A percentile compares a stretch with the other conserved stretches of the same genome.
Conservation (phyloP, 2,888 invertebrate species). For the Odontomyia ornata region DNA sequence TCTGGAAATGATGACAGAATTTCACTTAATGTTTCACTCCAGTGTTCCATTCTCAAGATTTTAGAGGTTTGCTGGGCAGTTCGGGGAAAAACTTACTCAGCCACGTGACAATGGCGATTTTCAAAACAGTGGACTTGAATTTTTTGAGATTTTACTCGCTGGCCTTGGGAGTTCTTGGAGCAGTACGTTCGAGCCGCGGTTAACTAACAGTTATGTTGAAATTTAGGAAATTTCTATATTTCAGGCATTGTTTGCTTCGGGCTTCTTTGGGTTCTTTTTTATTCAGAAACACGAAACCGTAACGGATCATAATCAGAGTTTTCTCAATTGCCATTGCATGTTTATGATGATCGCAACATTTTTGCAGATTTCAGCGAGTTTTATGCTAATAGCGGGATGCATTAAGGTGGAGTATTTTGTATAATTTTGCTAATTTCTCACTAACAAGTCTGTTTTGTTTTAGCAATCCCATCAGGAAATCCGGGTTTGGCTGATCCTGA, state of each 20-base stretch:
- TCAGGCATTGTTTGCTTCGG: background rate
- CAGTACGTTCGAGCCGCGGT: background rate
- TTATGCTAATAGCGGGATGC: conserved; percentile 16
- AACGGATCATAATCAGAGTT: background rate
- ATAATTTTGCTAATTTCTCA: no score
- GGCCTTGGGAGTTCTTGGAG: background rate
- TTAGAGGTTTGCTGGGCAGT: background rate
- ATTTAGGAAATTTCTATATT: background rate
- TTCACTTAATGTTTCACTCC: no score
- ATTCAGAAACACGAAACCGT: background rate
- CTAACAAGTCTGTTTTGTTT: no score
- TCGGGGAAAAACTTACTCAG: background rate
- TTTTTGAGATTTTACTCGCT: conserved; percentile 6
- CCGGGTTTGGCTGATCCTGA: conserved; percentile 19
- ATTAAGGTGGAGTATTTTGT: conserved; percentile 20
- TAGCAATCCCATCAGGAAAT: conserved; percentile 31
- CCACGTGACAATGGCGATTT: background rate
- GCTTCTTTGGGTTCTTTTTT: background rate
- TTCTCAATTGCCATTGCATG: conserved; percentile 6
- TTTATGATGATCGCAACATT: conserved; percentile 21
- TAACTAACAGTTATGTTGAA: background rate
- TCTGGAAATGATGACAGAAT: no score
- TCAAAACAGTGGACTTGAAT: background rate
- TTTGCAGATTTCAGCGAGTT: background rate
- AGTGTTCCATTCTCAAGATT: no score